Base-by-base conservation (phyloP, 2,113 vertebrate species). In the Saguinus imperator region DNA sequence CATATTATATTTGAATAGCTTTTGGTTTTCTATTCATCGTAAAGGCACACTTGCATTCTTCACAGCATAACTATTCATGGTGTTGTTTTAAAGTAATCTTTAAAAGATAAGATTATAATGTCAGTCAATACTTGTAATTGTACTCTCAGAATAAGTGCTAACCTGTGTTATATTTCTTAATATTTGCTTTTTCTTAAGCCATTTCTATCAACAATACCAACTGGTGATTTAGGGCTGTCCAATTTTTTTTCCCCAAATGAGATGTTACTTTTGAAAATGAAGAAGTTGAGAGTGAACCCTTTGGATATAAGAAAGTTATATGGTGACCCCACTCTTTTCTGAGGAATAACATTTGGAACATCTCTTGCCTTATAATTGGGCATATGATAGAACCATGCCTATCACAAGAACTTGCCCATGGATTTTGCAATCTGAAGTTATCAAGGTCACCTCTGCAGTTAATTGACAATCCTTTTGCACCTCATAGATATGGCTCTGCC, bases 201-300 rank as follows among this genome's bases (percentile, higher is more conserved):
- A 21, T 88, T 87, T 94, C 25, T 29, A 48, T 80, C 57, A 72
- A 40, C 68, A 89, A 40, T 52, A 73, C 40, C 93, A 95, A 77
- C 27, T 80, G 43, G 35, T 84, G 37, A 85, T 66, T 50, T 89
- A 79, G 55, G 29, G 35, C 1, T 85, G 2, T 37, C 72, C 11
- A 6, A 29, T 87, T 48, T 21, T 32, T 72, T 83, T 87, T n/a
- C 32, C 9, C 8, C 20, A 73, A 94, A 50, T 8, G 52, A 37
- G 37, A 75, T 27, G n/a, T 45, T 57, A 14, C 17, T 87, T 91
- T 94, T 91, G 37, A 91, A 80, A 97, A 88, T 72, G 21, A 88
- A 88, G 20, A 35, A 72, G 37, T 20, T 81, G 80, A 80, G 21
- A 81, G 43, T 64, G 35, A 79, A 27, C 12, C 8, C 27, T 7